These are phyloP conservation scores for Spatula clypeata DNA, from an alignment of 2,797 vertebrate species.

Conservation along the genomic window DNA sequence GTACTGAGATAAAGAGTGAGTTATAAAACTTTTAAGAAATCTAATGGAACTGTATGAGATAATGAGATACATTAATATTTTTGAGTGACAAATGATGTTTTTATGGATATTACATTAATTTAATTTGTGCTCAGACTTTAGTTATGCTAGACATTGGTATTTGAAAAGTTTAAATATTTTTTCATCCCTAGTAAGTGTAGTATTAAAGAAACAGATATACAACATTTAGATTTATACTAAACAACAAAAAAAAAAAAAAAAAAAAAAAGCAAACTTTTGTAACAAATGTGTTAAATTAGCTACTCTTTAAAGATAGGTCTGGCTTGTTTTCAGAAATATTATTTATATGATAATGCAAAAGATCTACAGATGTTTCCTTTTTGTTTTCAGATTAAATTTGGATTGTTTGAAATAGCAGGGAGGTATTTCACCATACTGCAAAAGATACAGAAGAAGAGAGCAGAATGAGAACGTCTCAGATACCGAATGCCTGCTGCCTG, in stretches of 20 bases:
- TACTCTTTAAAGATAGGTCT: not conserved
- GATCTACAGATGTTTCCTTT: slow-evolving; percentile 32
- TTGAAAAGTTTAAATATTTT: not conserved
- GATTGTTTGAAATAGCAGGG: slow-evolving; percentile 16
- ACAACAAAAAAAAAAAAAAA: not conserved
- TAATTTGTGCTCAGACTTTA: not conserved
- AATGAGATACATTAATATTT: not conserved
- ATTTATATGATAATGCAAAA: not conserved
- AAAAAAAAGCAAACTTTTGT: not conserved
- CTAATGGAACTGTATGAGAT: not conserved
- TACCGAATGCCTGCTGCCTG: slow-evolving; percentile 76
- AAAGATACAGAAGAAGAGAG: slow-evolving; percentile 54
- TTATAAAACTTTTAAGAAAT: slow-evolving; percentile 2
- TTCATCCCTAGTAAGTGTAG: not conserved
- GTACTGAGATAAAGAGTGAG: not conserved
- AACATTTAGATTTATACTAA: not conserved
- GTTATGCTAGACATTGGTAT: not conserved
- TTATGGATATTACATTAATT: not conserved
- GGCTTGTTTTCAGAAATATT: not conserved
- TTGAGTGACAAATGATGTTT: not conserved
- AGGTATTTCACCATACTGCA: slow-evolving; percentile 41
- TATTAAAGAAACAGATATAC: not conserved
- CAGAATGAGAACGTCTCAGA: slow-evolving; percentile 77
- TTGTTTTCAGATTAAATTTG: slow-evolving; percentile 70
- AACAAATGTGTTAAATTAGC: not conserved